Percentiles rank a stretch among this genome's conserved stretches.
These are phyloP conservation scores for Himalopsyche tibetana DNA, from an alignment of 2,888 invertebrate genomes.

Conservation along the genomic window DNA sequence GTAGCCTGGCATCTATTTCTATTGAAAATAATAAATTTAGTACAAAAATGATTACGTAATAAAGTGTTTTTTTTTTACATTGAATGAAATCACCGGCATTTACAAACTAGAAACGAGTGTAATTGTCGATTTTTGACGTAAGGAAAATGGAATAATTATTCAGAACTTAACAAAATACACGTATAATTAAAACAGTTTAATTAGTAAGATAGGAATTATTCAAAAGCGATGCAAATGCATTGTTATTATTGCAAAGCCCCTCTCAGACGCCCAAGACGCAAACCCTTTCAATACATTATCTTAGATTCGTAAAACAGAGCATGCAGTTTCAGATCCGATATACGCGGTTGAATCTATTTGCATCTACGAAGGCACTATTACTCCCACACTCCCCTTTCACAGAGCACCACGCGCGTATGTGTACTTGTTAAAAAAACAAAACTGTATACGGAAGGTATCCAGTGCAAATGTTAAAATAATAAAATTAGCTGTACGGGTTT, in stretches of 20 bases:
- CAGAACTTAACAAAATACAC: neutral
- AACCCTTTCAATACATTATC: constrained; percentile 22
- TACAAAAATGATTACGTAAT: too few relatives aligned
- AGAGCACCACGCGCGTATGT: neutral
- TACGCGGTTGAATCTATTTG: constrained; percentile 22
- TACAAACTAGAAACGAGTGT: too few relatives aligned
- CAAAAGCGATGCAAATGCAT: neutral
- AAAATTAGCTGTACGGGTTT: neutral
- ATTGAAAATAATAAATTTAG: too few relatives aligned
- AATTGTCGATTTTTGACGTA: too few relatives aligned
- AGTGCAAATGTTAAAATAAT: neutral
- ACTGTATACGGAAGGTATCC: neutral
- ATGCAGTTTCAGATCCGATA: constrained; percentile 25
- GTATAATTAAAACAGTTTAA: neutral
- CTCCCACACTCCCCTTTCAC: neutral
- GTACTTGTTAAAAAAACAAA: neutral
- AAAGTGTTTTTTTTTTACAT: too few relatives aligned
- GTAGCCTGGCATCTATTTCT: too few relatives aligned
- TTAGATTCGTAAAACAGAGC: constrained; percentile 11
- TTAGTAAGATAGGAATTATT: neutral
- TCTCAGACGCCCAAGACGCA: neutral
- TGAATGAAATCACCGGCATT: too few relatives aligned
- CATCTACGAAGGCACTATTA: neutral
- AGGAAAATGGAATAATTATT: too few relatives aligned
- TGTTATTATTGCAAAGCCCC: constrained; percentile 12